Conservation (phyloP, 2,888 invertebrate species). For the Polydrusus cervinus region DNA sequence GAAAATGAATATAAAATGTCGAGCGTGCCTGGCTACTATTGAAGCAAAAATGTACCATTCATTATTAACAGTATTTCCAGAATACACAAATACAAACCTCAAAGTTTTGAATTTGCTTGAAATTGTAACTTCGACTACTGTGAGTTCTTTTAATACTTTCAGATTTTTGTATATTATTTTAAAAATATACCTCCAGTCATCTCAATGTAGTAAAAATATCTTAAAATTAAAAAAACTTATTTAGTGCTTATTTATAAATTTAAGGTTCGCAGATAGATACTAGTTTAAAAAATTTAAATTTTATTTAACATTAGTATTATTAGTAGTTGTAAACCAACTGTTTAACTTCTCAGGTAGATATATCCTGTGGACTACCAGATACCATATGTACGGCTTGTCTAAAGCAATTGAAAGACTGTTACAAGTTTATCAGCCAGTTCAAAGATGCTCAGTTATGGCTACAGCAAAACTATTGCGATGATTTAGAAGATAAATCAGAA, state of each 20-base stretch:
- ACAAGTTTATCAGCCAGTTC: conserved; percentile 17
- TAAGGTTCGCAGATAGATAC: too few relatives aligned
- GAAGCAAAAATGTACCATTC: conserved; percentile 31
- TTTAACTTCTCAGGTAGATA: background rate
- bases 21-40: conserved; percentile 16
- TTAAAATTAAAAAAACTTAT: too few relatives aligned
- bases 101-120: conserved; percentile 11
- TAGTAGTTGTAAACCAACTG: background rate
- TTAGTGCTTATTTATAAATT: too few relatives aligned
- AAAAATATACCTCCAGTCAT: too few relatives aligned
- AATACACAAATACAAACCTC: conserved; percentile 6
- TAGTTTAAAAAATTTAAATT: too few relatives aligned
- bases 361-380: background rate
- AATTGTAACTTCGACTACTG: conserved; percentile 10
- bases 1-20: conserved; percentile 28
- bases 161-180: background rate
- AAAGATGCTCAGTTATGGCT: conserved; percentile 11
- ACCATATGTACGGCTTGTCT: conserved; percentile 34
- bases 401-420: conserved; percentile 17
- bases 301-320: too few relatives aligned
- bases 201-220: too few relatives aligned
- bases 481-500: background rate
- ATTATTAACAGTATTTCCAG: conserved; percentile 11
- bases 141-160: conserved; percentile 2
- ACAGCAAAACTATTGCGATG: background rate